Conservation (phyloP, 2,113 vertebrate species). For the Zapus hudsonius region DNA sequence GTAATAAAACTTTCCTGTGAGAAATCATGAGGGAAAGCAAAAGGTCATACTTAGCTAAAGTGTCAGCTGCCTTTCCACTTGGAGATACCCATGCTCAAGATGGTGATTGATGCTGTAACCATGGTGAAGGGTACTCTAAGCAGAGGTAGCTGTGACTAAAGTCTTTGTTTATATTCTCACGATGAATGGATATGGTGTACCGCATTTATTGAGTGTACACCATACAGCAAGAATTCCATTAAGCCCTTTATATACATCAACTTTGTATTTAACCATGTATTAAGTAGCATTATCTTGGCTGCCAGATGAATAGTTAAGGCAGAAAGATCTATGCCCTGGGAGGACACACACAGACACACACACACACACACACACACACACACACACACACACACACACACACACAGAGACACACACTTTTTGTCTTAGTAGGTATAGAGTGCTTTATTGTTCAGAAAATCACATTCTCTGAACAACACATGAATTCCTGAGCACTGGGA, state of each 20-base stretch:
- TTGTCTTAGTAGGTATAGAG: not conserved
- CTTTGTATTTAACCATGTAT: not conserved
- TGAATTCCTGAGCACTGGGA: not conserved
- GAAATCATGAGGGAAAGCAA: not conserved
- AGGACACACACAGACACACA: not conserved
- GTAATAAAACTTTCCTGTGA: not conserved
- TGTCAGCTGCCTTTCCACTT: not conserved
- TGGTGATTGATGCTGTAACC: not conserved
- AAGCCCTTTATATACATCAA: slow-evolving; percentile 11
- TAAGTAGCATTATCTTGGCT: slow-evolving; percentile 4
- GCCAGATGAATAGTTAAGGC: slow-evolving; percentile 14
- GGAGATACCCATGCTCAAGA: not conserved
- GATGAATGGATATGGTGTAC: not conserved
- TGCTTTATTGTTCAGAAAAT: slow-evolving; percentile 16
- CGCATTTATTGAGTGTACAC: not conserved
- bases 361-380: not conserved
- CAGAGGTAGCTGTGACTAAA: not conserved
- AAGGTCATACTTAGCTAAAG: not conserved
- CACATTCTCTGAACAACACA: not conserved
- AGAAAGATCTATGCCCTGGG: not conserved
- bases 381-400: not conserved
- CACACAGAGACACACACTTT: slow-evolving; percentile 18
- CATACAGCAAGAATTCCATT: not conserved
- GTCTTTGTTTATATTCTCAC: not conserved
- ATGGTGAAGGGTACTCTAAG: not conserved